Evolutionary conservation across 2,797 vertebrate genomes (phyloP), one percentile per base, ranked within the genome.

Genomic region (Morus bassanus): DNA sequence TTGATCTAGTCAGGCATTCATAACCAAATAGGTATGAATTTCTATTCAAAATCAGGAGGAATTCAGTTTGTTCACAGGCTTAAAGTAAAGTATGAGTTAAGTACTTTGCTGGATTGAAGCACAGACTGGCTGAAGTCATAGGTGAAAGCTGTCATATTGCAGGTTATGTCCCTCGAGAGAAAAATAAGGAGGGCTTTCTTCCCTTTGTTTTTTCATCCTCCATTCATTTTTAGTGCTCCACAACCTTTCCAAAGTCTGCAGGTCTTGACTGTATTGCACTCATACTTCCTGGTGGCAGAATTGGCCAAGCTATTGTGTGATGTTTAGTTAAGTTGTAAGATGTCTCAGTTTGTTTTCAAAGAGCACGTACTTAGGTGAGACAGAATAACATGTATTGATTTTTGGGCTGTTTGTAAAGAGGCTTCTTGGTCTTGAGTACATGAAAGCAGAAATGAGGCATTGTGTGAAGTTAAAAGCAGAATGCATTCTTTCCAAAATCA

Each of bases 381-480:
- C 78, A 85, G 70, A 70, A 77, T 54, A 64, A 83, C 86, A 50
- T 0, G 1, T 65, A 93, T 93, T 83, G 95, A 83, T 96, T 95
- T 91, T 50, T 18, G 84, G 57, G 33, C 84, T 2, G 1, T 78
- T 95, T 93, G 81, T 69, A 31, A 61, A 68, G 54, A 91, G 64
- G 7, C 65, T 76, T 51, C 86, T 94, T 94, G 86, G 65, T 94
- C 83, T 90, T 2, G 10, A 88, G 89, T 46, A 83, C 81, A 68
- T 88, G 93, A 93, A 96, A 93, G 86, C 86, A 78, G 91, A 76
- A 73, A 70, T 35, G 76, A 96, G 83, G 82, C 57, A 94, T 89
- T 96, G 94, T 95, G 91, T 84, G 73, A 53, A 92, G 93, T 93
- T 95, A 73, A 96, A 96, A 94, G 88, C 80, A 85, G 70, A 89